A percentile compares a stretch with the other conserved stretches of the same genome.
Evolutionary conservation across 2,113 vertebrate species (phyloP).

Genomic region (Capreolus pygargus): DNA sequence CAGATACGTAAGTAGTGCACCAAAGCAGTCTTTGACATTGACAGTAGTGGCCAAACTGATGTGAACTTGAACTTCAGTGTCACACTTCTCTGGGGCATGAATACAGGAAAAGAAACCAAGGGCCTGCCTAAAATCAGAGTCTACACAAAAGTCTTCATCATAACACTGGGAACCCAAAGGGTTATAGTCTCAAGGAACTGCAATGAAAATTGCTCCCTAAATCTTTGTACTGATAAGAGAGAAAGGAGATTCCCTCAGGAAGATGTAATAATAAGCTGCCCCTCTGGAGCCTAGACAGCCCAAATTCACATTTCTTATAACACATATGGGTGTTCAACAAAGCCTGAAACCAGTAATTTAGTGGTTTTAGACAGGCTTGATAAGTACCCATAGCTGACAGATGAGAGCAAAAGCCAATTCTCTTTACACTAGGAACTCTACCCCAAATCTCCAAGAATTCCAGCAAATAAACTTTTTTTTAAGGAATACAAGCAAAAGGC

Average conservation of each 20-base stretch:
- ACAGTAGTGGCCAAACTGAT: background rate
- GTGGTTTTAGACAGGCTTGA: slow-evolving; percentile 32
- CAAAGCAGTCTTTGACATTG: background rate
- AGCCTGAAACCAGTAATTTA: background rate
- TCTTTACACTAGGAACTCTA: background rate
- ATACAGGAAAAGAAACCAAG: background rate
- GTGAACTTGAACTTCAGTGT: background rate
- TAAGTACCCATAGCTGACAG: background rate
- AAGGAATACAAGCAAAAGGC: background rate
- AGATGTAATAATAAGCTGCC: background rate
- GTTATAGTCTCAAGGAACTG: background rate
- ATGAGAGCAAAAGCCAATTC: background rate
- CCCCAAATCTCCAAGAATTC: background rate
- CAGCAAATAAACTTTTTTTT: background rate
- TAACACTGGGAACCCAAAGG: background rate
- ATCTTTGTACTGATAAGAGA: background rate
- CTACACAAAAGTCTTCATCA: background rate
- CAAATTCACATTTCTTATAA: background rate
- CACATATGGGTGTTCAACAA: background rate
- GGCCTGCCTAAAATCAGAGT: background rate
- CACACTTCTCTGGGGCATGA: background rate
- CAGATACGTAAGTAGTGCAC: background rate
- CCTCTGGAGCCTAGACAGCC: background rate
- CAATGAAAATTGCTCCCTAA: background rate
- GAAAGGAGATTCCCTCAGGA: background rate